Conservation (phyloP, 2,797 vertebrate genomes). For the Arrhamphus sclerolepis region DNA sequence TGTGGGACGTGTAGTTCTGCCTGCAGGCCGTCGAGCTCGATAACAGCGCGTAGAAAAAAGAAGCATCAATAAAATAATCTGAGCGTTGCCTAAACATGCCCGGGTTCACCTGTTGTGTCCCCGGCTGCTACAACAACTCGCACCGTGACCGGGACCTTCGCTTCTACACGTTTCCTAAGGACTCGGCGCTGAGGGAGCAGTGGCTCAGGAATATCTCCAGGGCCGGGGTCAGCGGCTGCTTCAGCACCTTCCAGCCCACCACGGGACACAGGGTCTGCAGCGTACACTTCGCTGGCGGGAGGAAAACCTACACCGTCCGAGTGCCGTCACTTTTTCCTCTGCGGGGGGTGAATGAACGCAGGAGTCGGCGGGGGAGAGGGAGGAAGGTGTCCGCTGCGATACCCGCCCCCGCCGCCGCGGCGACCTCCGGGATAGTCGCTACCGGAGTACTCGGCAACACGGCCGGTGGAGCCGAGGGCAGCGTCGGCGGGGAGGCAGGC, state of each 20-base stretch:
- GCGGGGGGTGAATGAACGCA: constrained; percentile 92
- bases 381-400: constrained; percentile 72
- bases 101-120: constrained; percentile 97
- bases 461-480: constrained; percentile 58
- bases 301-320: constrained; percentile 93
- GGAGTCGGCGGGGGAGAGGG: constrained; percentile 83
- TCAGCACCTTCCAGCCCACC: constrained; percentile 97
- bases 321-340: constrained; percentile 95
- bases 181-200: constrained; percentile 88
- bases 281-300: constrained; percentile 94
- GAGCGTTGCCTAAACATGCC: constrained; percentile 84
- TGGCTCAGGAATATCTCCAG: constrained; percentile 98
- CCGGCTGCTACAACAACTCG: constrained; percentile 98
- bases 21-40: constrained; percentile 77
- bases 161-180: constrained; percentile 98
- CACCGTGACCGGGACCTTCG: constrained; percentile 93
- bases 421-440: constrained; percentile 65
- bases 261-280: constrained; percentile 96
- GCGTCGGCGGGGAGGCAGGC: constrained; percentile 57
- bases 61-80: constrained; percentile 74
- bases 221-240: constrained; percentile 96
- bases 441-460: constrained; percentile 61
- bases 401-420: constrained; percentile 49
- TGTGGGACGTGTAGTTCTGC: constrained; percentile 89
- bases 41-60: constrained; percentile 74